phyloP scores from a whole-genome alignment of 2,113 vertebrate species.

The Xiphophorus hellerii region DNA sequence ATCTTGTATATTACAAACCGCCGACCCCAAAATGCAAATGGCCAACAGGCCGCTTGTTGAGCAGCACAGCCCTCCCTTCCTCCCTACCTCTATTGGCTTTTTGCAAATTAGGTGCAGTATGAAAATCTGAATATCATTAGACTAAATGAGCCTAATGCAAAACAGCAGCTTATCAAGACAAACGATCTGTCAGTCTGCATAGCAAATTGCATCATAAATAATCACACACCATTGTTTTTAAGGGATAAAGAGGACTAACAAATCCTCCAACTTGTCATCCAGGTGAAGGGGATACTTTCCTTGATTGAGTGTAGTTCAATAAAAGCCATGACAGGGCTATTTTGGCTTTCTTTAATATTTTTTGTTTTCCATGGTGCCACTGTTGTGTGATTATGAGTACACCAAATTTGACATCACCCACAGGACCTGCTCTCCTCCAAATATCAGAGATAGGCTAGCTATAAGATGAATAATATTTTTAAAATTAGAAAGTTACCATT shows the following conservation, averaged over 20 bases:
- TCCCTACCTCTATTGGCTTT: slow-evolving; percentile 57
- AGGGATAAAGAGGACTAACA: slow-evolving; percentile 73
- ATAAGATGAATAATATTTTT: too few species aligned
- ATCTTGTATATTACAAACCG: slow-evolving; percentile 82
- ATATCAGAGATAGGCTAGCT: too few species aligned
- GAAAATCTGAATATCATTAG: slow-evolving; percentile 83
- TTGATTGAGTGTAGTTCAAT: slow-evolving; percentile 66
- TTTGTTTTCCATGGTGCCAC: background rate
- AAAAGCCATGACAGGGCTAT: slow-evolving; percentile 53
- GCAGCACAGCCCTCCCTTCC: slow-evolving; percentile 23
- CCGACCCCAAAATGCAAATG: slow-evolving; percentile 80
- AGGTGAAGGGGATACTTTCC: slow-evolving; percentile 69
- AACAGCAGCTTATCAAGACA: slow-evolving; percentile 80
- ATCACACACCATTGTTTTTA: slow-evolving; percentile 71
- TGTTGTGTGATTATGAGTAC: background rate
- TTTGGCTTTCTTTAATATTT: slow-evolving; percentile 45
- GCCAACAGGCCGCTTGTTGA: slow-evolving; percentile 47
- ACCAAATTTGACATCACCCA: too few species aligned
- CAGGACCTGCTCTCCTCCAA: too few species aligned
- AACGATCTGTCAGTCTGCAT: slow-evolving; percentile 77
- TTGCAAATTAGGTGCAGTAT: slow-evolving; percentile 79
- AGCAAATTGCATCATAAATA: slow-evolving; percentile 80
- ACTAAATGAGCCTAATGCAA: slow-evolving; percentile 80
- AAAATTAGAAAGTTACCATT: too few species aligned
- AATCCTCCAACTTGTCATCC: slow-evolving; percentile 73